Evolutionary conservation across 2,113 vertebrate species (phyloP), one percentile per base, ranked within the genome.

Genomic region (Alexandromys fortis): DNA sequence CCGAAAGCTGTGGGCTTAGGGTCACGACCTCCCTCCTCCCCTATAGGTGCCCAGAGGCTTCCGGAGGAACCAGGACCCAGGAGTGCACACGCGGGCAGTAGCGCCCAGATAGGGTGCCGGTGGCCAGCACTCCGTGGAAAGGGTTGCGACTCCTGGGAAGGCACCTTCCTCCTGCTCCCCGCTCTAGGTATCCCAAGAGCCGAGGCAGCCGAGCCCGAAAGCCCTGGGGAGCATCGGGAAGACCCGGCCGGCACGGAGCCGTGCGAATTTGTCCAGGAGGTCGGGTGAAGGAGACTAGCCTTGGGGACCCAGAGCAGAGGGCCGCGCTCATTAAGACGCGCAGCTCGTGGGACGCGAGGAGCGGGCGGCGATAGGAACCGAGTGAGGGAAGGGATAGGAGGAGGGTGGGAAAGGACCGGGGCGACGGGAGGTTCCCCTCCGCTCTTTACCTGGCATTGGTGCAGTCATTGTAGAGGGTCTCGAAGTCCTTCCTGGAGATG

Each of bases 391-490:
- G 87, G 78, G 67, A 3, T 16, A n/a, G 75, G 38, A 42, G 75
- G n/a, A 30, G 63, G 88, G 63, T 78, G 61, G 63, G 76, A 14
- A 82, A 72, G 77, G 82, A 24, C 68, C n/a, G 4, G 26, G 90
- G 90, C 47, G 14, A 33, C 49, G 67, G 21, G 91, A 73, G 72
- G 70, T 89, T 52, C 12, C 81, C 75, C 95, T 68, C 91, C n/a
- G 70, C 86, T 61, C 47, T 52, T 99, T 97, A 99, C 99, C 99
- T 99, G n/a, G 99, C 99, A 93, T 99, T 99, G 98, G 99, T 99
- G 99, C 99, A 99, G 98, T 99, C 99, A 98, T 99, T 99, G 99
- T 99, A 99, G 89, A 99, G 99, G 58, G 99, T 99, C 99, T 99
- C 99, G 99, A 99, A 99, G 98, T 99, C 99, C 97, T 99, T 99